phyloP scores from a whole-genome alignment of 2,113 vertebrate species.

The Zonotrichia leucophrys region DNA sequence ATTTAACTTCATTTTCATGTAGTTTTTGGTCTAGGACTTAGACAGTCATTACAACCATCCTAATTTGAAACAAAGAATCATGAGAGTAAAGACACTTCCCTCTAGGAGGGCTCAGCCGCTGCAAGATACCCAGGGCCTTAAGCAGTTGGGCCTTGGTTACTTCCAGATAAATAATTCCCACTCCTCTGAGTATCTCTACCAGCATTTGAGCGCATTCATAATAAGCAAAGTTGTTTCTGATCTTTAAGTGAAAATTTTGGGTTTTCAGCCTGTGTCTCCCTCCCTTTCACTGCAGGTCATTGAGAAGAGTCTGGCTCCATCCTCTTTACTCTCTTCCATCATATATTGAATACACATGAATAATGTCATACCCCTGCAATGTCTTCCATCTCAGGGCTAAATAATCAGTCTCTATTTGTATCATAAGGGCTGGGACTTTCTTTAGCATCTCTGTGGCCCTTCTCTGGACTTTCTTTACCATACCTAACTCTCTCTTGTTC shows the following conservation, averaged over 20 bases:
- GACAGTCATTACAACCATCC: background rate
- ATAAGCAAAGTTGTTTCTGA: background rate
- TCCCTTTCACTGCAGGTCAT: background rate
- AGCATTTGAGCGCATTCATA: background rate
- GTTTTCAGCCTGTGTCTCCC: background rate
- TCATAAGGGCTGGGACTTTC: background rate
- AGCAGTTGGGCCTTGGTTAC: background rate
- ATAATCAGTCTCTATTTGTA: background rate
- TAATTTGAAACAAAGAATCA: background rate
- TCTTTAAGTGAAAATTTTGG: background rate
- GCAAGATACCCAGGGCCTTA: background rate
- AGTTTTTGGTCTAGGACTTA: background rate
- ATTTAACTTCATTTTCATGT: background rate
- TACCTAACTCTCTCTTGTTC: background rate
- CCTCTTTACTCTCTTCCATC: background rate
- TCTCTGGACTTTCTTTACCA: background rate
- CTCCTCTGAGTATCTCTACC: background rate
- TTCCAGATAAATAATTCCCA: background rate
- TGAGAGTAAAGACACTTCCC: background rate
- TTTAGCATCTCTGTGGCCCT: background rate
- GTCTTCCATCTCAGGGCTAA: background rate
- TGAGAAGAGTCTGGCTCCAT: background rate
- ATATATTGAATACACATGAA: background rate
- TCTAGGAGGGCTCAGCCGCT: background rate
- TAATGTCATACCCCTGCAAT: fast-evolving